Evolutionary conservation across 1,140 invertebrate genomes (phyloP).

Genomic region (Cydia fagiglandana): DNA sequence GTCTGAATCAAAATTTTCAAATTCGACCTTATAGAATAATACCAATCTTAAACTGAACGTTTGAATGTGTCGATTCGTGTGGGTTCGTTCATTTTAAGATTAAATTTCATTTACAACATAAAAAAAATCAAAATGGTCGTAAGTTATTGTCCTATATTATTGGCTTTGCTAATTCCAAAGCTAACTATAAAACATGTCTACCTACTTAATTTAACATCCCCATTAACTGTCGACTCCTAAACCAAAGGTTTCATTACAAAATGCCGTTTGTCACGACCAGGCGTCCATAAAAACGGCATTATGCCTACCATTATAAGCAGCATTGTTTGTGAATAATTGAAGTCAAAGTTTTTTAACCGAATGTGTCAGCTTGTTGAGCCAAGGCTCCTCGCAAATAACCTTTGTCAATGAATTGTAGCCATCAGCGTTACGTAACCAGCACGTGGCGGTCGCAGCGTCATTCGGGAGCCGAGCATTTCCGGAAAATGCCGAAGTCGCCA

Average conservation of each 20-base stretch:
- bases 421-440: conserved; percentile 67
- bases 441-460: conserved; percentile 62
- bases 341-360: conserved; percentile 13
- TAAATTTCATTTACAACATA: background rate
- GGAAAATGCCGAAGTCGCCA: conserved; percentile 56
- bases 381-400: conserved; percentile 56
- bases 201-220: background rate
- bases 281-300: background rate
- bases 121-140: background rate
- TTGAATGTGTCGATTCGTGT: too few species aligned
- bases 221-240: background rate
- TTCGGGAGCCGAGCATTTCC: conserved; percentile 54
- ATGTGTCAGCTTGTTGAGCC: conserved; percentile 17
- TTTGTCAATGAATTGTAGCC: conserved; percentile 71
- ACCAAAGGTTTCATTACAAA: conserved; percentile 16
- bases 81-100: too few species aligned
- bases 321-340: conserved; percentile 26
- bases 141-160: background rate
- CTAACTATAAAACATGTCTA: conserved; percentile 2
- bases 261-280: conserved; percentile 1
- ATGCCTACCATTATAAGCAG: background rate
- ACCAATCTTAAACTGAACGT: too few species aligned
- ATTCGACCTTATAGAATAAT: too few species aligned
- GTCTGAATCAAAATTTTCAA: too few species aligned
- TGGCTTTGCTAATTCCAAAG: background rate